These are phyloP conservation scores for Notothenia coriiceps DNA, from an alignment of 2,113 vertebrate genomes.

Conservation along the genomic window DNA sequence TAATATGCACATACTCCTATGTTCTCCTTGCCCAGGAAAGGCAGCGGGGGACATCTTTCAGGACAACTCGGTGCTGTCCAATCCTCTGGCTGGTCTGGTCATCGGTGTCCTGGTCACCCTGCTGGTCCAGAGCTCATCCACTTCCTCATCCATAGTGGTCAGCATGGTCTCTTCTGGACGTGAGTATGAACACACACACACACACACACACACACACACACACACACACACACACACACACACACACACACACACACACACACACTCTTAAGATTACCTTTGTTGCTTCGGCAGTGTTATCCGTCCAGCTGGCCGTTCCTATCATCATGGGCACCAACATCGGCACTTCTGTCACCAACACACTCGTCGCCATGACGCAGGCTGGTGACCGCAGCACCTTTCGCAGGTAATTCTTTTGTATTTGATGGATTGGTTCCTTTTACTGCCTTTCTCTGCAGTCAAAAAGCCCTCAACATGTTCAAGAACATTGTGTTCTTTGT, in stretches of 20 bases:
- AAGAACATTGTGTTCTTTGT: background rate
- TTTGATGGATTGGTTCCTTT: background rate
- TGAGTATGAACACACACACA: slow-evolving; percentile 80
- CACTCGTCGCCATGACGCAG: slow-evolving; percentile 94
- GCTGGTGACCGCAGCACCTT: slow-evolving; percentile 92
- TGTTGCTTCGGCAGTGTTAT: slow-evolving; percentile 85
- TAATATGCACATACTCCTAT: background rate
- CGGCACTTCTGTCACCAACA: slow-evolving; percentile 97
- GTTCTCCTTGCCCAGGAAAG: slow-evolving; percentile 85
- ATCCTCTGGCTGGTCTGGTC: slow-evolving; percentile 93
- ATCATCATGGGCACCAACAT: slow-evolving; percentile 99
- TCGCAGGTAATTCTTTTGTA: slow-evolving; percentile 86
- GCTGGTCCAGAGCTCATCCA: slow-evolving; percentile 97
- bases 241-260: slow-evolving; percentile 1
- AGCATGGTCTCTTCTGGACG: slow-evolving; percentile 97
- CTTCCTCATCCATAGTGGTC: slow-evolving; percentile 95
- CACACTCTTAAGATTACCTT: background rate
- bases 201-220: slow-evolving; percentile 2
- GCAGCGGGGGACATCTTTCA: slow-evolving; percentile 94
- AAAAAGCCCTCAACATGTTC: background rate
- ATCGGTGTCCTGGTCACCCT: slow-evolving; percentile 95
- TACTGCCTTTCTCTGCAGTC: background rate
- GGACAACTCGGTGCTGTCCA: slow-evolving; percentile 90
- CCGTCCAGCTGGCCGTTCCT: slow-evolving; percentile 90
- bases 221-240: background rate